Conservation (phyloP, 2,113 vertebrate species). For the Bombycilla garrulus region DNA sequence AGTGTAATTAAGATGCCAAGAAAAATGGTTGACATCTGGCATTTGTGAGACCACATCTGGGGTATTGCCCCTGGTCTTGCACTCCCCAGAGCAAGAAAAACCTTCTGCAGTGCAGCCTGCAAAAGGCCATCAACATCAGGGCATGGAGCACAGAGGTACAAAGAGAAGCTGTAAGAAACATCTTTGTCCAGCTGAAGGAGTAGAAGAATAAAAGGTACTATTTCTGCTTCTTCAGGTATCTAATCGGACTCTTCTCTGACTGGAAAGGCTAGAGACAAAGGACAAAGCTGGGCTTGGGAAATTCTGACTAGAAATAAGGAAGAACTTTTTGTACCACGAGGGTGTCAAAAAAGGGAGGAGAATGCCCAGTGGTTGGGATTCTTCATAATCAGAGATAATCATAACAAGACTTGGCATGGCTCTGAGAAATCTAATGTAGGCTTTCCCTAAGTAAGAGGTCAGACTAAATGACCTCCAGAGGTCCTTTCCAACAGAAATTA, state of each 20-base stretch:
- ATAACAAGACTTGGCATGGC: background rate
- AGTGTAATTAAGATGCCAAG: background rate
- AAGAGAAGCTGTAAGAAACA: background rate
- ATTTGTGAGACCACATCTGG: background rate
- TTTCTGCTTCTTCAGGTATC: background rate
- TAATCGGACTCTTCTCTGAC: background rate
- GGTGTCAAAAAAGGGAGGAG: background rate
- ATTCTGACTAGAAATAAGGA: background rate
- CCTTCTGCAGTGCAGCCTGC: background rate
- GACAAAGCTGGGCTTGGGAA: background rate
- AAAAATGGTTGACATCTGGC: background rate
- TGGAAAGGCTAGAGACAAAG: background rate
- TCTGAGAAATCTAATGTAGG: background rate
- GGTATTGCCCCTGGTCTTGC: background rate
- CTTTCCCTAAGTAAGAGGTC: background rate
- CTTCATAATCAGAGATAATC: background rate
- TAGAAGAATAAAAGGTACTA: background rate
- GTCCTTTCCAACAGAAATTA: background rate
- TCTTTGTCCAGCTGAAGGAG: background rate
- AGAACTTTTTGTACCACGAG: background rate
- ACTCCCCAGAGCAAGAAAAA: background rate
- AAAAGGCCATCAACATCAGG: background rate
- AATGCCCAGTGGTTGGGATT: background rate
- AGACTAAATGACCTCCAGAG: background rate
- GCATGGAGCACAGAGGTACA: background rate